Conservation (phyloP, 2,888 invertebrate genomes). For the Spicauda simplicius region DNA sequence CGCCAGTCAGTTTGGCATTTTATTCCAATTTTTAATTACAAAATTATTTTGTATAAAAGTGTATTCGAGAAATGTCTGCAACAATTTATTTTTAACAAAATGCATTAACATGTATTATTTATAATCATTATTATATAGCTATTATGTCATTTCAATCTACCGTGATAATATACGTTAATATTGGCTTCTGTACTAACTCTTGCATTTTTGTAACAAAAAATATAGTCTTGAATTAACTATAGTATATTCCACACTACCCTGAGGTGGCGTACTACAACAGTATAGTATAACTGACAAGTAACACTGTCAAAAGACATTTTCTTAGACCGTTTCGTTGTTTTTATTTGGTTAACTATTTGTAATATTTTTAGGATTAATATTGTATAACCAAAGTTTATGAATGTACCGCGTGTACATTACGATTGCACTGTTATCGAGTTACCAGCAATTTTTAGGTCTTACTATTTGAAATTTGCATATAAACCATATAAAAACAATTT, state of each 20-base stretch:
- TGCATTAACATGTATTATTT: background rate
- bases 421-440: constrained; percentile 53
- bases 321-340: constrained; percentile 61
- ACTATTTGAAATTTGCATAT: constrained; percentile 63
- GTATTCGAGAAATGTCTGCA: constrained; percentile 19
- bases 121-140: background rate
- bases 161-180: constrained; percentile 1
- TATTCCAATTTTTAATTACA: constrained; percentile 59
- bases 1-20: constrained; percentile 49
- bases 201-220: constrained; percentile 19
- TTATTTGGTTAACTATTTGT: constrained; percentile 75
- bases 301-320: constrained; percentile 70
- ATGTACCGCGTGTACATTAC: constrained; percentile 46
- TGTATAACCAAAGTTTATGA: constrained; percentile 68
- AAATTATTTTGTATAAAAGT: constrained; percentile 46
- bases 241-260: background rate
- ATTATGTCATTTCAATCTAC: constrained; percentile 8
- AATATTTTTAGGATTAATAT: constrained; percentile 69
- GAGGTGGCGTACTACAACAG: background rate
- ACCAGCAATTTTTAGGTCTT: constrained; percentile 61
- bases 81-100: constrained; percentile 17
- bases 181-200: constrained; percentile 13
- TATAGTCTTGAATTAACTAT: background rate
- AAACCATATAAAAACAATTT: constrained; percentile 38
- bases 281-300: constrained; percentile 27